Conservation (phyloP, 2,113 vertebrate species). For the Rhynchomys soricoides region DNA sequence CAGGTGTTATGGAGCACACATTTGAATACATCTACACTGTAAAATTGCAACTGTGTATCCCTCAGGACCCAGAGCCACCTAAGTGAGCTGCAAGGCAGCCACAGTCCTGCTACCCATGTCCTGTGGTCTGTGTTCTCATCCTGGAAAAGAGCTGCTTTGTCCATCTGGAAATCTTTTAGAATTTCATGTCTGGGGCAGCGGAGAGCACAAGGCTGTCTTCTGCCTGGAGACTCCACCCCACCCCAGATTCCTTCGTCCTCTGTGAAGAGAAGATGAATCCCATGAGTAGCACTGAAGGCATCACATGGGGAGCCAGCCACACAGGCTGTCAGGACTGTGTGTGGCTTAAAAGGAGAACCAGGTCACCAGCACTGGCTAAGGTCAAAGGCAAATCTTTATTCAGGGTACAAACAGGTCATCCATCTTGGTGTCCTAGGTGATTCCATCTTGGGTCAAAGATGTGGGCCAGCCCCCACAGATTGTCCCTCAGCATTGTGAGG, state of each 20-base stretch:
- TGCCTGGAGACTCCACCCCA: neutral
- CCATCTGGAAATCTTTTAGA: neutral
- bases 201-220: neutral
- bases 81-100: neutral
- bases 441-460: neutral
- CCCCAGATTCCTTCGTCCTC: neutral
- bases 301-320: neutral
- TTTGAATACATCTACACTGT: constrained; percentile 68
- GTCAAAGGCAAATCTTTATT: neutral
- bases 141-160: neutral
- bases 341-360: neutral
- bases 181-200: neutral
- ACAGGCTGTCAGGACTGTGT: neutral
- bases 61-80: neutral
- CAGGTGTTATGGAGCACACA: neutral
- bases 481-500: too few species aligned
- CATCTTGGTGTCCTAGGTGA: neutral
- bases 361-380: neutral
- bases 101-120: constrained; percentile 21
- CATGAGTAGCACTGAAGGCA: neutral
- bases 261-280: neutral
- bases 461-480: neutral
- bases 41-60: constrained; percentile 63
- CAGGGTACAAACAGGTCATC: neutral
- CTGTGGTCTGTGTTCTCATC: neutral